Evolutionary conservation across 2,113 vertebrate species (phyloP), one percentile per base, ranked within the genome.

Genomic region (Scopus umbretta): DNA sequence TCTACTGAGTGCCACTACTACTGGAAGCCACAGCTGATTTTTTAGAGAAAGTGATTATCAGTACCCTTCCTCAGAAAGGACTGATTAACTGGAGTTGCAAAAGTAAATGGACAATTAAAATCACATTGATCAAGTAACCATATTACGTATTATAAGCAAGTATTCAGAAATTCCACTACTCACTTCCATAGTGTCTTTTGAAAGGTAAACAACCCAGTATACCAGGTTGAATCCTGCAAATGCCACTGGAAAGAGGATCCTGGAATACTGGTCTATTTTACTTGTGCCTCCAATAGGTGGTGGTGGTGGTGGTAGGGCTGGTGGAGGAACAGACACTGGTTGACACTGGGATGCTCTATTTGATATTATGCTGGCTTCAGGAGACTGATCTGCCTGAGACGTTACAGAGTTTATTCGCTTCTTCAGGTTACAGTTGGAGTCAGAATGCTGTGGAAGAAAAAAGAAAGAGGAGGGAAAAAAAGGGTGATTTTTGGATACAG

Each of bases 151-250:
- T 22, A 63, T 8, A 68, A 40, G 23, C 18, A 30, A 81, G 27
- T 55, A 66, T 63, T 94, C 88, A 72, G 84, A 91, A 76, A 97
- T 62, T 56, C 91, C 98, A 90, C 97, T 98, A 97, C 98, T 98
- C 47, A 98, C 98, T 97, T 99, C 99, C 99, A 99, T 99, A 13
- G 99, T 99, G 97, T 99, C 99, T 97, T 99, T 99, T 92, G 99
- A 99, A 96, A 99, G 99, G 95, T 99, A 99, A 94, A 99, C 99
- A 21, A 99, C 98, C 99, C 99, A 99, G 97, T 99, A 99, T 27
- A 99, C 99, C 79, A 99, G 98, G 97, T 99, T 99, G 97, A 99
- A 99, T 94, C 99, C 99, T 81, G 99, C 99, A 95, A 99, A 99
- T 10, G 99, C 99, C 87, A 99, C 98, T 6, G 99, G 99, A 47